A percentile compares a stretch with the other conserved stretches of the same genome.
phyloP scores from a whole-genome alignment of 1,140 invertebrate genomes.

The Acyrthosiphon pisum region DNA sequence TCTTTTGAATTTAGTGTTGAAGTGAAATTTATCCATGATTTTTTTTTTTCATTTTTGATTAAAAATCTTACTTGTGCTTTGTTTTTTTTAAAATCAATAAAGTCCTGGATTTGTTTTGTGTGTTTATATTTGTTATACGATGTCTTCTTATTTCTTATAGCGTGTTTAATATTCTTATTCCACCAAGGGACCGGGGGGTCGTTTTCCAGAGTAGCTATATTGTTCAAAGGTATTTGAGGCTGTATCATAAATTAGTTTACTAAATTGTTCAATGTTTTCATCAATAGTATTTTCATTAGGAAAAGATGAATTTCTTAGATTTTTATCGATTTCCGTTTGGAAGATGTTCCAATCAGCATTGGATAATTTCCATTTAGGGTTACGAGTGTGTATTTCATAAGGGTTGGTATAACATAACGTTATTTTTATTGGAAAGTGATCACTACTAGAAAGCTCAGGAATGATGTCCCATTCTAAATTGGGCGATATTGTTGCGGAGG shows the following conservation, averaged over 20 bases:
- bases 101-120: not conserved
- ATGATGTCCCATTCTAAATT: not conserved
- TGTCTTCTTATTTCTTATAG: slow-evolving; percentile 23
- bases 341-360: no score
- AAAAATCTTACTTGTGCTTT: slow-evolving; percentile 10
- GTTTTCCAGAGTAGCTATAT: not conserved
- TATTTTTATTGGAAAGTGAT: slow-evolving; percentile 32
- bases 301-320: no score
- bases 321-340: no score
- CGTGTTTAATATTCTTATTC: slow-evolving; percentile 9
- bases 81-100: slow-evolving; percentile 33
- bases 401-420: not conserved
- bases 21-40: slow-evolving; percentile 28
- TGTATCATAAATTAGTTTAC: no score
- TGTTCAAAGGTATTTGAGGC: not conserved
- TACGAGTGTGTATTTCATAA: not conserved
- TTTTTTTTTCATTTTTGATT: slow-evolving; percentile 25
- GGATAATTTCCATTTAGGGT: no score
- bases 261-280: no score
- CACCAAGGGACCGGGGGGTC: slow-evolving; percentile 14
- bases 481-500: no score
- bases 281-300: no score
- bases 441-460: not conserved
- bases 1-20: not conserved
- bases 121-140: slow-evolving; percentile 6